Base-by-base conservation (phyloP, 1,140 invertebrate genomes). In the Danaus plexippus region DNA sequence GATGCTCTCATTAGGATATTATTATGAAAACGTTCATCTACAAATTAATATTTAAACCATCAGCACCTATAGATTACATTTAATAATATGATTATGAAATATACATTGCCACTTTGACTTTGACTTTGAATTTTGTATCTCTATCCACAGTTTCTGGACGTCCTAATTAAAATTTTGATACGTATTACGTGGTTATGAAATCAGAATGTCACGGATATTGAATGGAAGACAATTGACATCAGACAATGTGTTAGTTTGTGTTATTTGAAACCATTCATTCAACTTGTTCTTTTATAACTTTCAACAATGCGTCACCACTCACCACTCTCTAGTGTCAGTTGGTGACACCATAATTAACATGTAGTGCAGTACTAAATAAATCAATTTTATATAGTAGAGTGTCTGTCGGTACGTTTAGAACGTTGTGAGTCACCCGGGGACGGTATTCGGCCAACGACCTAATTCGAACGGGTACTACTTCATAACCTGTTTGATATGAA, bases 401-500 rank as follows among this genome's bases (percentile, higher is more conserved):
- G 52, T 22, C 47, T 61, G 75, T 64, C 62, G 66, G 69, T 71
- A 65, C 64, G 66, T 69, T 69, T 69, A 61, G 71, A 77, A 73
- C 66, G 66, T 66, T 68, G 66, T 81, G 77, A 82, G 55, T 85
- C 77, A 83, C 65, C 66, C 68, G 63, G 66, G 62, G 64, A 69
- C 67, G 71, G 71, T 76, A 77, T 80, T 79, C 77, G 82, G 82
- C 75, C 80, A 82, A 78, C 75, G 80, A 80, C 82, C 80, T 71
- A 85, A 70, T 83, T 83, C 61, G 73, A 59, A 63, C 69, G 63
- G 59, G 2, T 45, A 52, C 53, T 59, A 43, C 15, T 15, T 15
- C 15, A 15, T 15, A n/a, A 15, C 15, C 15, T 15, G 15, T 15
- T 15, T 15, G 15, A 15, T 15, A 15, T 15, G 15, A 15, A 15